Conservation (phyloP, 2,113 vertebrate genomes). For the Malaclemys terrapin region DNA sequence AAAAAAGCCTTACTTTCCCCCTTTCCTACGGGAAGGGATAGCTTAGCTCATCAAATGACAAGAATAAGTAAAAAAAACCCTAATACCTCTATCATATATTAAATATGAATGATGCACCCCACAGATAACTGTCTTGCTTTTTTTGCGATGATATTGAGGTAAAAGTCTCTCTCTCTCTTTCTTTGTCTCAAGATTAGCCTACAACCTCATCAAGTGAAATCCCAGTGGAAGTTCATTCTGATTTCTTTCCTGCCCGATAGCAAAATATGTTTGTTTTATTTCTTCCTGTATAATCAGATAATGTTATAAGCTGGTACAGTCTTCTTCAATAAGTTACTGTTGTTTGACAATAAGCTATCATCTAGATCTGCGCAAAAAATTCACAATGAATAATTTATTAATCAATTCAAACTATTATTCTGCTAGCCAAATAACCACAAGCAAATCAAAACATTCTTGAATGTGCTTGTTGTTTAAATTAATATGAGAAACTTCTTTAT, state of each 20-base stretch:
- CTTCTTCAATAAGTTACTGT: not conserved
- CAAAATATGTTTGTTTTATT: not conserved
- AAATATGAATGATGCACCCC: not conserved
- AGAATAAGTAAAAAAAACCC: not conserved
- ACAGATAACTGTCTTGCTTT: not conserved
- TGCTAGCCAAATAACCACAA: not conserved
- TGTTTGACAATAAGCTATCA: not conserved
- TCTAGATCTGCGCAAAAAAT: not conserved
- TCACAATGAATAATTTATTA: constrained; percentile 6
- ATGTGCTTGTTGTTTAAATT: not conserved
- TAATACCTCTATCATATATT: not conserved
- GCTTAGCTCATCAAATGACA: not conserved
- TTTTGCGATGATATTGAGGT: not conserved
- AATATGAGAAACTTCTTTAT: not conserved
- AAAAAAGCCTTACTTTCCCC: not conserved
- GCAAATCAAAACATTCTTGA: not conserved
- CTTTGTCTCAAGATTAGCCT: not conserved
- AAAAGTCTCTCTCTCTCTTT: not conserved
- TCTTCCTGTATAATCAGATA: not conserved
- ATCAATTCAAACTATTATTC: not conserved
- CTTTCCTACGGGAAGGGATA: not conserved
- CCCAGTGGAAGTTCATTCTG: not conserved
- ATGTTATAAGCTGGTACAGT: not conserved
- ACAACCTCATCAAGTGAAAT: not conserved
- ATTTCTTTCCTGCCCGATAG: not conserved